These are phyloP conservation scores for Eupithecia dodoneata DNA, from an alignment of 2,888 invertebrate genomes.

Conservation along the genomic window DNA sequence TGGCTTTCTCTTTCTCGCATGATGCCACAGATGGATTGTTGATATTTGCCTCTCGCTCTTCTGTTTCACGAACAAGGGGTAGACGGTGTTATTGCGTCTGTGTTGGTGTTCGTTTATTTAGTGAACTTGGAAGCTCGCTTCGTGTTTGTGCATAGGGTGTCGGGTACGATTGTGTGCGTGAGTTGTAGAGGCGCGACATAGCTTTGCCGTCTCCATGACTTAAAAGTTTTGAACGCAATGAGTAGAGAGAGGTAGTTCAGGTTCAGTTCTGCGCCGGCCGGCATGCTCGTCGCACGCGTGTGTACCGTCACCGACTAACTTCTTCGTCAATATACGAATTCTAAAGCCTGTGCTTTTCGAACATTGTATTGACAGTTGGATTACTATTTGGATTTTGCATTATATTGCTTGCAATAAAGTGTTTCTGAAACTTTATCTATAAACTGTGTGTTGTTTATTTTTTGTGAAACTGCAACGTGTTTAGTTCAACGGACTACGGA, in stretches of 20 bases:
- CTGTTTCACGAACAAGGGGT: conserved; percentile 81
- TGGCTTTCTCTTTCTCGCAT: conserved; percentile 67
- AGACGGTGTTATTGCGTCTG: conserved; percentile 79
- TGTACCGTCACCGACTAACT: conserved; percentile 65
- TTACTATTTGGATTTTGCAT: conserved; percentile 51
- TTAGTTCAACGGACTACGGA: conserved; percentile 83
- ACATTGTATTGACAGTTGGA: conserved; percentile 53
- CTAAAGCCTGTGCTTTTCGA: conserved; percentile 68
- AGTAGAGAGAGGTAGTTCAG: conserved; percentile 69
- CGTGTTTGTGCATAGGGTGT: conserved; percentile 83
- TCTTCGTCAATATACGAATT: conserved; percentile 74
- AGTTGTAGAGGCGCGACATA: conserved; percentile 84
- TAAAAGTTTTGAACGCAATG: conserved; percentile 82
- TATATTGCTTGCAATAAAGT: conserved; percentile 61
- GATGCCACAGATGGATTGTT: conserved; percentile 73
- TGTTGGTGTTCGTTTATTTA: conserved; percentile 84
- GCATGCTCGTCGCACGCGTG: conserved; percentile 71
- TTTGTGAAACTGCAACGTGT: conserved; percentile 83
- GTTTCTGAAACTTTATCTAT: conserved; percentile 48
- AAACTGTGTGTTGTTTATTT: conserved; percentile 71
- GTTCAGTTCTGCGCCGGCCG: conserved; percentile 80
- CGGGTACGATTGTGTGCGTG: conserved; percentile 73
- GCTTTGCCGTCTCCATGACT: conserved; percentile 84
- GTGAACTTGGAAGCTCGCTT: conserved; percentile 83
- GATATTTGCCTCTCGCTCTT: conserved; percentile 77